Evolutionary conservation across 1,140 invertebrate genomes (phyloP), one percentile per base, ranked within the genome.

Genomic region (Mactra quadrangularis): DNA sequence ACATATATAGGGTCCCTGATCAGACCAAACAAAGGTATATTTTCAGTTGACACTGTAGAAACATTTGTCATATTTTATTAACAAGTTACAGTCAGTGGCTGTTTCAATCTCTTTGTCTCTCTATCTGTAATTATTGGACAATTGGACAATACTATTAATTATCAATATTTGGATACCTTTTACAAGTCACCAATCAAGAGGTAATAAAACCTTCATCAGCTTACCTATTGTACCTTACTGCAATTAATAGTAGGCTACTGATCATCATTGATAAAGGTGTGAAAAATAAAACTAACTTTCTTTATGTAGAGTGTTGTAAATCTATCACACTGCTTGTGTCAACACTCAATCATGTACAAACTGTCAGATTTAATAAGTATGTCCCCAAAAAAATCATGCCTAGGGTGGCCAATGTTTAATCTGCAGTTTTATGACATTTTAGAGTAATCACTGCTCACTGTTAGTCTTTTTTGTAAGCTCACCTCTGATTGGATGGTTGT

Each of bases 401-500:
- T 68, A 68, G 64, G 64, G 64, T 31, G 64, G 0, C 64, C 45
- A 68, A 45, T 64, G 64, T 68, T 68, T 27, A 68, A n/a, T 29
- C 41, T 50, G 3, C 29, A 47, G 25, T 45, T 25, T 45, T 64
- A 64, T n/a, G 33, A 38, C n/a, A 3, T 1, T 68, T 31, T 27
- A 35, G 35, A 47, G 64, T 68, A 41, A 68, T 68, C 29, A 68
- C 64, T 50, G 41, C 47, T 68, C 64, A 68, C 22, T n/a, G n/a
- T n/a, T n/a, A n/a, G n/a, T n/a, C n/a, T 41, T 41, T 41, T 41
- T 41, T 1, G 64, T 68, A 47, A 68, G 27, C 22, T 22, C 2
- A 0, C 1, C n/a, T 50, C 45, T 68, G 64, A 68, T 68, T 68
- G 64, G 64, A n/a, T 68, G 29, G n/a, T 19, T 15, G 9, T 19